Evolutionary conservation across 2,113 vertebrate species (phyloP), one percentile per base, ranked within the genome.

Genomic region (Crotophaga sulcirostris): DNA sequence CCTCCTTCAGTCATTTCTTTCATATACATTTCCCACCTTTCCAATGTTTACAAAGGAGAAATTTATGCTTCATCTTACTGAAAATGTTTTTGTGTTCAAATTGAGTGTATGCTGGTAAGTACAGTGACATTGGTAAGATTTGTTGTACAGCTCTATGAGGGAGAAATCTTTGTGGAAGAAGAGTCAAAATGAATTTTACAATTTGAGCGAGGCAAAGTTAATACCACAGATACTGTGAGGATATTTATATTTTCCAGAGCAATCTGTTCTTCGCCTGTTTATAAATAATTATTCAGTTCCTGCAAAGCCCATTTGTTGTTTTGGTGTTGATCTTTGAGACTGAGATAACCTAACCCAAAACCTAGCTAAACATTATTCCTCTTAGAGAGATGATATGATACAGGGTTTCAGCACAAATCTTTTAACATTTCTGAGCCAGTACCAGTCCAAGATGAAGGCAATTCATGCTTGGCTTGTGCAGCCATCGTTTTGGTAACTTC

Each of bases 1-100:
- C 58, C 80, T 74, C 34, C 42, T 75, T 91, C 73, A 64, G 45
- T 87, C 75, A 94, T 94, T 95, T 94, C 88, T 81, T 92, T 70
- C 56, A 66, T 54, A 86, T 55, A 81, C n/a, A 83, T 84, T 89
- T 93, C 33, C 59, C 16, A 14, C n/a, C 13, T 90, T 90, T 84
- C n/a, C 36, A 80, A 31, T 86, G 42, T 87, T 92, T 96, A 47
- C 45, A 88, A 68, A 91, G 64, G 36, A 76, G 3, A 66, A 81
- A 83, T 79, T 49, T 47, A 89, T 81, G 47, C 40, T 85, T 80
- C 52, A 52, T 40, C 47, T 81, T 83, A 62, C 34, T 70, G 90
- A 86, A 93, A 81, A 70, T 74, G 95, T 83, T 94, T 87, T 73
- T 60, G n/a, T 79, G 49, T 73, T 85, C 63, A 54, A 80, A 68